Conservation (phyloP, 1,140 invertebrate species). For the Hycleus phaleratus region DNA sequence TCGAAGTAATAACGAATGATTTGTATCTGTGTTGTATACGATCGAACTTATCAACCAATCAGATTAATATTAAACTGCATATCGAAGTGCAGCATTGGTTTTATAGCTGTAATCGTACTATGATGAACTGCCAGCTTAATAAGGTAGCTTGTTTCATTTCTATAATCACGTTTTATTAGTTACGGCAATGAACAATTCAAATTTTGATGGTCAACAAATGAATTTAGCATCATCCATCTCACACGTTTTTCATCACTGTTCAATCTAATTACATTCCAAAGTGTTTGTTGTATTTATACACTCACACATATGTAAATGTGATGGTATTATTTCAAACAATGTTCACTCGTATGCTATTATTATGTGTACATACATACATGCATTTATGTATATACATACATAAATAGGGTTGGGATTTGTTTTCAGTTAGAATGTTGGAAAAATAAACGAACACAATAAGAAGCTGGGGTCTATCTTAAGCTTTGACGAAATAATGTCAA, state of each 20-base stretch:
- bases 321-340: no score
- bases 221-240: constrained; percentile 1
- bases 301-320: no score
- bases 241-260: neutral
- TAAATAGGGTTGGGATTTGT: no score
- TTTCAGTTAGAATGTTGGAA: no score
- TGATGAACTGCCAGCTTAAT: constrained; percentile 29
- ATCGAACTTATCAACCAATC: constrained; percentile 14
- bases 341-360: no score
- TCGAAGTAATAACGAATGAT: constrained; percentile 15
- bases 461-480: constrained; percentile 2
- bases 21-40: constrained; percentile 13
- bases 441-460: neutral
- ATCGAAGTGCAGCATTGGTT: constrained; percentile 15
- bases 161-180: constrained; percentile 22
- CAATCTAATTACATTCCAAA: no score
- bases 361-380: no score
- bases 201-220: constrained; percentile 14
- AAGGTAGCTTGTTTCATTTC: constrained; percentile 19
- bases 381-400: no score
- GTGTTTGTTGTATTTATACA: no score
- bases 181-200: constrained; percentile 19
- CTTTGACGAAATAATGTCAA: constrained; percentile 11
- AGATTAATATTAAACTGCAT: constrained; percentile 19
- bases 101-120: constrained; percentile 21